These are phyloP conservation scores for Muscina levida DNA, from an alignment of 2,888 invertebrate genomes.

Conservation along the genomic window DNA sequence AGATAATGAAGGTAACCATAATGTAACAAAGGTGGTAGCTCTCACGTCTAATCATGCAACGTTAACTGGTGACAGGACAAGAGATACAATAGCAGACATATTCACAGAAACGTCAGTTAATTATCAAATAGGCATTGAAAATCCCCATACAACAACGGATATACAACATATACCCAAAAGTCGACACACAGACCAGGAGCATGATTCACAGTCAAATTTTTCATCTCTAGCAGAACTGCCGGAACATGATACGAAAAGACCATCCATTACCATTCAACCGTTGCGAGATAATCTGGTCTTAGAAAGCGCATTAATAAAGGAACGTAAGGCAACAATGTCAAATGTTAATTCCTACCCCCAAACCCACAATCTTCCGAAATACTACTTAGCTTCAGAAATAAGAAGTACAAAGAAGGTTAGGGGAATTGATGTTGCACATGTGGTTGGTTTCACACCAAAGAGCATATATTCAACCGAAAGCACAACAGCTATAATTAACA, in stretches of 20 bases:
- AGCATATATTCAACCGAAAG: background rate
- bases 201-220: background rate
- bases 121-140: background rate
- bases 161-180: background rate
- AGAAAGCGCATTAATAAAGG: constrained; percentile 10
- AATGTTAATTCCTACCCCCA: constrained; percentile 17
- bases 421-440: constrained; percentile 33
- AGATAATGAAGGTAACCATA: background rate
- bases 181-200: constrained; percentile 6
- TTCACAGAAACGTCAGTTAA: constrained; percentile 57
- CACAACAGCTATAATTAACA: constrained; percentile 22
- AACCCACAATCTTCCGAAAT: constrained; percentile 48
- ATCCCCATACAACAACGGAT: background rate
- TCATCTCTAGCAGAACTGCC: background rate
- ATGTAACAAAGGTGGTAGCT: background rate
- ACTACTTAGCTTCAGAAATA: no score
- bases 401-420: background rate
- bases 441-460: constrained; percentile 9
- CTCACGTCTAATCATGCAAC: constrained; percentile 32
- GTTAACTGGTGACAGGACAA: constrained; percentile 36
- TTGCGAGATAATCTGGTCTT: background rate
- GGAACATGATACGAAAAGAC: background rate
- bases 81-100: constrained; percentile 57
- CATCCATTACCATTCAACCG: background rate
- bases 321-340: constrained; percentile 13